Evolutionary conservation across 2,797 vertebrate genomes (phyloP).

Genomic region (Streptopelia turtur): DNA sequence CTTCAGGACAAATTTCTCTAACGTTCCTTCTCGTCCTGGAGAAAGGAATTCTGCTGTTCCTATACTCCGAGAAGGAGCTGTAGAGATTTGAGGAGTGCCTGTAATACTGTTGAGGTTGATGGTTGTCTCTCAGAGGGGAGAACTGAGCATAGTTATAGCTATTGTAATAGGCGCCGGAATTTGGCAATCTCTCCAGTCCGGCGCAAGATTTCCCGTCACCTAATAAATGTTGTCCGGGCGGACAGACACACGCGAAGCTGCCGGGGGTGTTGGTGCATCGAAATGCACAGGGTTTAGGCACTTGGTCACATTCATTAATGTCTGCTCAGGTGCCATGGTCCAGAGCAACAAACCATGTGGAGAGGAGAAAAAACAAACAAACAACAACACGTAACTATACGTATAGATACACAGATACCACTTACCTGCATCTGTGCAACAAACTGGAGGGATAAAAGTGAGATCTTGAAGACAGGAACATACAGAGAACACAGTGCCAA

Average conservation of each 20-base stretch:
- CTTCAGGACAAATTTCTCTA: conserved; percentile 86
- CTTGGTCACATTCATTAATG: conserved; percentile 95
- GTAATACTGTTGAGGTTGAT: conserved; percentile 87
- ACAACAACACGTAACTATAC: conserved; percentile 75
- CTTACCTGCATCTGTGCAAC: conserved; percentile 75
- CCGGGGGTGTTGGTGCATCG: conserved; percentile 92
- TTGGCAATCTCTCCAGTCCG: conserved; percentile 91
- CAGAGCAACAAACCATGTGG: conserved; percentile 70
- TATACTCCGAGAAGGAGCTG: conserved; percentile 87
- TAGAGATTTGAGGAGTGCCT: conserved; percentile 91
- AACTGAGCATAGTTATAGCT: conserved; percentile 88
- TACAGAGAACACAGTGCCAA: background rate
- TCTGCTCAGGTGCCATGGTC: conserved; percentile 89
- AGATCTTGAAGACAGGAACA: background rate
- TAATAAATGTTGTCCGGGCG: conserved; percentile 90
- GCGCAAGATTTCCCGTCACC: conserved; percentile 97
- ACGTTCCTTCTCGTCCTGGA: conserved; percentile 83
- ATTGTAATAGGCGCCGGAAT: conserved; percentile 84
- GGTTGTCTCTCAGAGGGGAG: conserved; percentile 82
- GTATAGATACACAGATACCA: background rate
- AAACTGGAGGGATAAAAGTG: conserved; percentile 36
- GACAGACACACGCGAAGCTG: conserved; percentile 97
- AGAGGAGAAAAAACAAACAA: conserved; percentile 76
- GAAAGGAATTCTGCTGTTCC: conserved; percentile 82
- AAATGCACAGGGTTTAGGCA: conserved; percentile 92